Evolutionary conservation across 2,113 vertebrate genomes (phyloP).

Genomic region (Malurus alboscapulatus): DNA sequence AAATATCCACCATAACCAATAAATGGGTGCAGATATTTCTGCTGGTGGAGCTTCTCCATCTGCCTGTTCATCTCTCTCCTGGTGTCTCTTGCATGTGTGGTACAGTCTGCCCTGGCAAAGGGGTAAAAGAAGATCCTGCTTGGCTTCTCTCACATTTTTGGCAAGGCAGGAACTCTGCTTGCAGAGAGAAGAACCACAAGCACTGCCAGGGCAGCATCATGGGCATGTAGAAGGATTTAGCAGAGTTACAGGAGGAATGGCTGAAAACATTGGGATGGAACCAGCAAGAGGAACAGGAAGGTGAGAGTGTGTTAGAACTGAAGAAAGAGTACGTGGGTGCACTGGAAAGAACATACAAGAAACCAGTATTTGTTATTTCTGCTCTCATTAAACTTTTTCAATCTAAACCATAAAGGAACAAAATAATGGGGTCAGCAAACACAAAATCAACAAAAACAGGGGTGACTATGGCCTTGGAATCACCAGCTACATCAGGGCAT

Average conservation of each 20-base stretch:
- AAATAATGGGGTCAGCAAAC: slow-evolving; percentile 13
- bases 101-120: neutral
- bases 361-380: neutral
- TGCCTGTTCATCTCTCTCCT: neutral
- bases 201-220: too few species aligned
- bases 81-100: neutral
- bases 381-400: neutral
- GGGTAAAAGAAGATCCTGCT: neutral
- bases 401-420: slow-evolving; percentile 24
- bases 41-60: neutral
- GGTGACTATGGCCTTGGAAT: slow-evolving; percentile 12
- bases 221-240: neutral
- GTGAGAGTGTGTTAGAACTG: neutral
- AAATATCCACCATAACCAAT: neutral
- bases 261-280: neutral
- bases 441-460: slow-evolving; percentile 25
- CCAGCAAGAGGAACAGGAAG: neutral
- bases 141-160: neutral
- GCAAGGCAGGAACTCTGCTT: neutral
- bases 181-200: neutral
- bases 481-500: neutral
- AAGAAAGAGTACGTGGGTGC: neutral
- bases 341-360: neutral
- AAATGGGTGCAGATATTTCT: neutral
- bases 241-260: neutral